A percentile compares a stretch with the other conserved stretches of the same genome.
Evolutionary conservation across 2,113 vertebrate genomes (phyloP).

Genomic region (Prionailurus viverrinus): DNA sequence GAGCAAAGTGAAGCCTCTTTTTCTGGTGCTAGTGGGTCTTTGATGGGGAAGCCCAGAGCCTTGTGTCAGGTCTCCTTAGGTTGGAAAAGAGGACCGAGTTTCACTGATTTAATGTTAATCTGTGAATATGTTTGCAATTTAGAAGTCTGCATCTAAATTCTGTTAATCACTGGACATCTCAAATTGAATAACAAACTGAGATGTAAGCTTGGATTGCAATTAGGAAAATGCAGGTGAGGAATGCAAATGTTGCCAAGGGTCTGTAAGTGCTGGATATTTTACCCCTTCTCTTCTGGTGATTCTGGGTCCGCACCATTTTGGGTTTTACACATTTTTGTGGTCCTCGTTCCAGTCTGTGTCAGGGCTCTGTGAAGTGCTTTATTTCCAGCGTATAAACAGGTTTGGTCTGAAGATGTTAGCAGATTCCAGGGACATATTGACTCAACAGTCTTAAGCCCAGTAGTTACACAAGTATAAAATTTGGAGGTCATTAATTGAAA

Average conservation of each 20-base stretch:
- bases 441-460: constrained; percentile 13
- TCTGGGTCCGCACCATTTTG: background rate
- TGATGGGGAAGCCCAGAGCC: background rate
- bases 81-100: background rate
- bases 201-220: constrained; percentile 49
- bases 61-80: background rate
- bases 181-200: constrained; percentile 24
- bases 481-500: constrained; percentile 72
- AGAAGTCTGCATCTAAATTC: constrained; percentile 52
- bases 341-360: constrained; percentile 41
- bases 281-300: constrained; percentile 40
- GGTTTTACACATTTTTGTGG: constrained; percentile 49
- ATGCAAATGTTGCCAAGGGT: background rate
- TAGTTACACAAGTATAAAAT: constrained; percentile 2
- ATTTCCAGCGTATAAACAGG: background rate
- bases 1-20: background rate
- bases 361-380: constrained; percentile 57
- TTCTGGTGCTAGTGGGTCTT: background rate
- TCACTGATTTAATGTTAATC: constrained; percentile 44
- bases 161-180: constrained; percentile 33
- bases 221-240: background rate
- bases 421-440: constrained; percentile 58
- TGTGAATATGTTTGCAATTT: constrained; percentile 71
- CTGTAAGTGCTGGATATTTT: background rate
- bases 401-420: constrained; percentile 43